Base-by-base conservation (phyloP, 2,113 vertebrate genomes). In the Xyliphius kryptos region DNA sequence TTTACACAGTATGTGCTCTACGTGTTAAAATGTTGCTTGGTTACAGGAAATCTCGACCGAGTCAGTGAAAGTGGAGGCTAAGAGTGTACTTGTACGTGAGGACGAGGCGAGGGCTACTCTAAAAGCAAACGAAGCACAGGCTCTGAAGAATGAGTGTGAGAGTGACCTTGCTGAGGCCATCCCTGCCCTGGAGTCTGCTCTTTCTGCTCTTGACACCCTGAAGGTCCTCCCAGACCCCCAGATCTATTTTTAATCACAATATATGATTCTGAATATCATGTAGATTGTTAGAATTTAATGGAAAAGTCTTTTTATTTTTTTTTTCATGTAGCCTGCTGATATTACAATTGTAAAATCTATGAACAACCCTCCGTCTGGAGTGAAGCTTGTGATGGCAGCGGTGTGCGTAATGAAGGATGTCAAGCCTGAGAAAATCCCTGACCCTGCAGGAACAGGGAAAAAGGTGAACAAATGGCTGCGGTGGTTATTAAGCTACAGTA, bases 311-410 rank as follows among this genome's bases (percentile, higher is more conserved):
- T n/a, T 36, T 74, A 63, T 79, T 3, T n/a, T 76, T 81, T 71
- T 75, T n/a, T n/a, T n/a, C n/a, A n/a, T n/a, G n/a, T n/a, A 98
- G 96, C 92, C 94, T n/a, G 74, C 89, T 76, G 96, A 98, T 67
- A 83, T 97, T 72, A 90, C 93, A 37, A 92, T 98, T 73, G 91
- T 98, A 62, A 97, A 97, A 78, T 88, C 95, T 21, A 98, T 98
- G 96, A 98, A 95, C 80, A 98, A 92, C 77, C 96, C 96, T 67
- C 96, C 95, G 0, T 87, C 90, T 61, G 93, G 91, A 71, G 93
- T 98, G 71, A 98, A 98, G 79, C 80, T 98, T 58, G 95, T 98
- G 72, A 95, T 98, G 96, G 81, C 94, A 72, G 94, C 91, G 61
- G 79, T 98, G 65, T 98, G 94, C 85, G 94, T 96, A 56, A 98